Percentiles rank a stretch among this genome's conserved stretches.
Conservation (phyloP, 2,888 invertebrate species). For the Cosmopolites sordidus region DNA sequence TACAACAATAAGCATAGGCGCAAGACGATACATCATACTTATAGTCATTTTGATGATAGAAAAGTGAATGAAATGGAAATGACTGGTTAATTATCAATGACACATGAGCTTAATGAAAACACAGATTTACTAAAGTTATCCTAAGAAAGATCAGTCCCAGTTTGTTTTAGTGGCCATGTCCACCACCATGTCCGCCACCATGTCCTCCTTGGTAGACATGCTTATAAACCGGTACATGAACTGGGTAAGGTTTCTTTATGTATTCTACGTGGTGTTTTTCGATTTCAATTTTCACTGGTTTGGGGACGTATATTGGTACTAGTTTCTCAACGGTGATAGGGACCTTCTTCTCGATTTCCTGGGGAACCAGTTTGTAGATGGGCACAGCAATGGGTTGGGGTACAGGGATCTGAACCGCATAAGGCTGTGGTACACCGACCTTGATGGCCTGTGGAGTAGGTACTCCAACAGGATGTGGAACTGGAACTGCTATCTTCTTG, state of each 20-base stretch:
- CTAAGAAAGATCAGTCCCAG: neutral
- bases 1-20: constrained; percentile 18
- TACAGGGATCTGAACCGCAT: constrained; percentile 66
- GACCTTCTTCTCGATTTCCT: constrained; percentile 67
- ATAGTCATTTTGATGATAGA: constrained; percentile 4
- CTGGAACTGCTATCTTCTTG: constrained; percentile 69
- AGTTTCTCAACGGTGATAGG: constrained; percentile 72
- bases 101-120: constrained; percentile 1
- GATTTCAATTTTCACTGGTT: constrained; percentile 71
- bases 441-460: constrained; percentile 67
- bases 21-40: constrained; percentile 19
- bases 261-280: constrained; percentile 67
- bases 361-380: constrained; percentile 68
- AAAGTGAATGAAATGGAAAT: constrained; percentile 8
- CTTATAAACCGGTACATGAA: constrained; percentile 70
- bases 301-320: constrained; percentile 66
- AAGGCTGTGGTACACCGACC: constrained; percentile 70
- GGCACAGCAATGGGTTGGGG: constrained; percentile 71
- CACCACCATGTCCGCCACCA: constrained; percentile 17
- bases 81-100: constrained; percentile 10
- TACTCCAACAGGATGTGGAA: constrained; percentile 68
- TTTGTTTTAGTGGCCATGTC: constrained; percentile 13
- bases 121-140: neutral
- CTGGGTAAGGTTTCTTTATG: constrained; percentile 65
- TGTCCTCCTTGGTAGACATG: constrained; percentile 60